phyloP scores from a whole-genome alignment of 2,113 vertebrate species.

The Anoplopoma fimbria region DNA sequence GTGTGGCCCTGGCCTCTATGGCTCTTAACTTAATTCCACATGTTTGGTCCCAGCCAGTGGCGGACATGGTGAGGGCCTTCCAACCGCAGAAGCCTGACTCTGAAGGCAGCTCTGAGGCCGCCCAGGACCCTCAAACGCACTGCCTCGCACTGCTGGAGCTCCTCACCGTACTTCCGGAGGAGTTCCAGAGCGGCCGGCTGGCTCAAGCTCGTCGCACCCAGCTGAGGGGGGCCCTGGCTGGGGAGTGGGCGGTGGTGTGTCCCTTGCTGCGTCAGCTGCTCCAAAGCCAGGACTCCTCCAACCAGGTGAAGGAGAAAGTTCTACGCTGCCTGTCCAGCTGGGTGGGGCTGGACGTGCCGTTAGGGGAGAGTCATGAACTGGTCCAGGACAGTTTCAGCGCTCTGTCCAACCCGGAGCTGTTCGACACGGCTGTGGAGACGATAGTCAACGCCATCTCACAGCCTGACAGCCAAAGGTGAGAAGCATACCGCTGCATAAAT shows the following conservation, averaged over 20 bases:
- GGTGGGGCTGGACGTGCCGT: slow-evolving; percentile 91
- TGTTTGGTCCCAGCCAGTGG: slow-evolving; percentile 91
- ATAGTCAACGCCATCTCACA: slow-evolving; percentile 94
- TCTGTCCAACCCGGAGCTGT: slow-evolving; percentile 91
- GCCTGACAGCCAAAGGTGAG: slow-evolving; percentile 96
- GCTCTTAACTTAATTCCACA: slow-evolving; percentile 94
- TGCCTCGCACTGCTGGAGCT: slow-evolving; percentile 93
- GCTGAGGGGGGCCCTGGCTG: slow-evolving; percentile 89
- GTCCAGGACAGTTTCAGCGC: slow-evolving; percentile 91
- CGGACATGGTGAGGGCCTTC: slow-evolving; percentile 94
- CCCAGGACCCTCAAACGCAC: slow-evolving; percentile 80
- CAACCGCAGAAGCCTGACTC: slow-evolving; percentile 86
- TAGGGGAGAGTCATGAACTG: slow-evolving; percentile 92
- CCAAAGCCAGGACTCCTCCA: slow-evolving; percentile 88
- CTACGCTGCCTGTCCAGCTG: slow-evolving; percentile 95
- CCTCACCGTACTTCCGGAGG: slow-evolving; percentile 94
- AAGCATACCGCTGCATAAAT: neutral
- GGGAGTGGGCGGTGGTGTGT: slow-evolving; percentile 90
- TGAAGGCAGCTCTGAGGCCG: slow-evolving; percentile 74
- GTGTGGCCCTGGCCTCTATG: slow-evolving; percentile 93
- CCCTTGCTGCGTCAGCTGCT: slow-evolving; percentile 93
- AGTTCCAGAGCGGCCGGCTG: slow-evolving; percentile 95
- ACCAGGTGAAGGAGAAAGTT: slow-evolving; percentile 87
- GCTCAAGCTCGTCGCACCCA: slow-evolving; percentile 88
- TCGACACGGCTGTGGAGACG: slow-evolving; percentile 95